Base-by-base conservation (phyloP, 1,140 invertebrate genomes). In the Thrips palmi region DNA sequence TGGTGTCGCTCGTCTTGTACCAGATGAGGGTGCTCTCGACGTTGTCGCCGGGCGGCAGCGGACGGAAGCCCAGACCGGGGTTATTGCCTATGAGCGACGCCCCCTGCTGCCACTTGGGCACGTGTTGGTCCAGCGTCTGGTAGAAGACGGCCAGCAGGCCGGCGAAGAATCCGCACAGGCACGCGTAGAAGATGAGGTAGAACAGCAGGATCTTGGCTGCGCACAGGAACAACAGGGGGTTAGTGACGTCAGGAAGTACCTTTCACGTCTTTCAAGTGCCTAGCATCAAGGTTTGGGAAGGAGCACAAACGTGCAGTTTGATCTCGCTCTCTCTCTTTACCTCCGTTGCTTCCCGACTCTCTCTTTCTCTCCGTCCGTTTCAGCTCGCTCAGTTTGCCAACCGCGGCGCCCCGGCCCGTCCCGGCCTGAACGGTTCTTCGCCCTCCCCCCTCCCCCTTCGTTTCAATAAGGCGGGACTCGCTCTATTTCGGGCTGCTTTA, bases 11-110 rank as follows among this genome's bases (percentile, higher is more conserved):
- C 27, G 71, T 74, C 50, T 74, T 78, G 62, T 89, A 93, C 77
- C 86, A 86, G 51, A 97, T 86, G 33, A 94, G 68, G 11, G 87
- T 92, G 57, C 84, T 89, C 46, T 86, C 82, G 27, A 89, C 75
- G 53, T 91, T 85, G 14, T 69, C 67, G 8, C 64, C 56, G 36
- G 81, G 74, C 3, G 89, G 87, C 59, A 78, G 69, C 7, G 91
- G 89, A 37, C 88, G 67, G 59, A 92, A 94, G 40, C 88, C 88
- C 33, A 94, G 64, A 85, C 84, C 84, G 63, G 91, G 89, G 68
- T 93, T 93, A 51, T 62, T 75, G 45, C 87, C 87, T 47, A 94
- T 88, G 45, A 93, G 58, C 37, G 86, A 87, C 38, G 68, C 63
- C 2, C 76, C 72, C 53, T 81, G 61, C 57, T 80, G 72, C 75